Evolutionary conservation across 2,888 invertebrate species (phyloP), one percentile per base, ranked within the genome.

Genomic region (Euzophera pinguis): DNA sequence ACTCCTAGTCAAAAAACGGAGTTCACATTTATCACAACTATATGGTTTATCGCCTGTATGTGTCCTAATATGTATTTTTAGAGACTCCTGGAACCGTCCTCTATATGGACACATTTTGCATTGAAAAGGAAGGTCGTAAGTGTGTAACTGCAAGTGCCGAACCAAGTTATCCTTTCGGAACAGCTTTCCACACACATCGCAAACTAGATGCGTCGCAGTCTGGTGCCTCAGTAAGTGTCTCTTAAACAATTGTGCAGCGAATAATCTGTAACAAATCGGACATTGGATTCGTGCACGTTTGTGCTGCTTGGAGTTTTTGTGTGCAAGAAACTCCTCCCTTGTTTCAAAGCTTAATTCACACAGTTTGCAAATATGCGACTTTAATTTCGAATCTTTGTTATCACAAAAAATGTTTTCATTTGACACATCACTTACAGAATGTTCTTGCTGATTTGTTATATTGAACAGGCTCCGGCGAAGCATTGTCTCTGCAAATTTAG

Each of bases 31-130:
- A 17, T 76, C 71, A 66, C 84, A 84, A 1, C 75, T 67, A 60
- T 75, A 84, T 9, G 80, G 81, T 54, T 79, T 83, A 3, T 75
- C 68, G 0, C 81, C 80, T 2, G 78, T 77, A 47, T 83, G 83
- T 6, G 75, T 75, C 37, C 77, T 62, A 71, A 77, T 75, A 32
- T 84, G 83, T 9, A 80, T 73, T 60, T 73, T 78, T 0, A 84
- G 57, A 1, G 81, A 79, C 43, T 80, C 81, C 53, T 67, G 55
- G 53, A 75, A 79, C 13, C 81, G 61, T 0, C 83, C 83, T 39
- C 77, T 60, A 35, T 83, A 84, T 0, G 83, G 80, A 51, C 83
- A 83, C 2, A 63, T 35, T 51, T 75, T 69, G 54, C 83, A 84
- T 54, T 75, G 71, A 53, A 69, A 81, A 9, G 83, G 83, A 3